These are phyloP conservation scores for Mustela nigripes DNA, from an alignment of 2,113 vertebrate species.

Conservation along the genomic window DNA sequence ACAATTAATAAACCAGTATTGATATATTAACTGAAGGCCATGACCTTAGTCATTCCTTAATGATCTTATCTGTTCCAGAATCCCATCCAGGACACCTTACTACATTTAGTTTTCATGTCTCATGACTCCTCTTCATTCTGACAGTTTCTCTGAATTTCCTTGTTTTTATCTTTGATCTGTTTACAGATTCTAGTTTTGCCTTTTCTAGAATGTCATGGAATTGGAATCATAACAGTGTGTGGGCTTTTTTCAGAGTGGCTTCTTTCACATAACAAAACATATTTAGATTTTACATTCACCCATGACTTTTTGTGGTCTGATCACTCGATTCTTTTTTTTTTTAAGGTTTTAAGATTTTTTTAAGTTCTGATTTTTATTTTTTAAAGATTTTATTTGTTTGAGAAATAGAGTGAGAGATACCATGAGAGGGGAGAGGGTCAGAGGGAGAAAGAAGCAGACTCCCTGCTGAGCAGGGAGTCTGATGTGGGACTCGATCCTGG, in stretches of 20 bases:
- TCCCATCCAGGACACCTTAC: background rate
- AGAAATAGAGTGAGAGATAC: background rate
- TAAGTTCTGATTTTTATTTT: background rate
- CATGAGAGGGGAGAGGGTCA: background rate
- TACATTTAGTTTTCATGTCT: background rate
- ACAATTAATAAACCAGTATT: constrained; percentile 2
- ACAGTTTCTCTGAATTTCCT: constrained; percentile 55
- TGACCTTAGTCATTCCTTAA: background rate
- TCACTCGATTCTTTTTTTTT: background rate
- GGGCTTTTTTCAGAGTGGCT: background rate
- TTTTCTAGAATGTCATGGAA: constrained; percentile 50
- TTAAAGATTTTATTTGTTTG: background rate
- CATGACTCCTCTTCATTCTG: constrained; percentile 17
- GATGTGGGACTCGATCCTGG: too few relatives aligned
- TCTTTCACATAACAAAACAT: background rate
- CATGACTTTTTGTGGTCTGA: constrained; percentile 29
- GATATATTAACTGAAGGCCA: constrained; percentile 19
- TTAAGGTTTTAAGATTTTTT: too few relatives aligned
- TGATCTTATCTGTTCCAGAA: constrained; percentile 34
- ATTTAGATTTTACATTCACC: constrained; percentile 57
- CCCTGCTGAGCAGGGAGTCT: too few relatives aligned
- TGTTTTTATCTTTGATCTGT: constrained; percentile 59
- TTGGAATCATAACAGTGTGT: constrained; percentile 20
- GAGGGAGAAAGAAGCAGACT: background rate
- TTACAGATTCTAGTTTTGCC: constrained; percentile 18